A percentile compares a stretch with the other conserved stretches of the same genome.
Evolutionary conservation across 23 tunicate genomes (phyloP).

Genomic region (Halocynthia aurantium): DNA sequence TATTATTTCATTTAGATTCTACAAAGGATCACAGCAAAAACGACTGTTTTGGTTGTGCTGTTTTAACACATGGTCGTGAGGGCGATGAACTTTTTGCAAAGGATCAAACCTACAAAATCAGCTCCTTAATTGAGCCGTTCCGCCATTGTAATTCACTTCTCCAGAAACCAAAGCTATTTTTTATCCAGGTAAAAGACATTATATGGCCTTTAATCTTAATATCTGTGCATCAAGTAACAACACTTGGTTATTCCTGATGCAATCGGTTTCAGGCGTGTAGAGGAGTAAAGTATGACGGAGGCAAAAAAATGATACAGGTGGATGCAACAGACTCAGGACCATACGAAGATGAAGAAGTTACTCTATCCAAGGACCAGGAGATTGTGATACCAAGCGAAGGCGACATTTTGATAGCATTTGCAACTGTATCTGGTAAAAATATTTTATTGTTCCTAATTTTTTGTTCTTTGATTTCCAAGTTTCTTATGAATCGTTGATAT

Average conservation of each 20-base stretch:
- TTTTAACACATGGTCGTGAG: neutral
- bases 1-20: neutral
- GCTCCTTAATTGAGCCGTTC: neutral
- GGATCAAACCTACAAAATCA: neutral
- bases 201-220: too few species aligned
- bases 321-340: too few species aligned
- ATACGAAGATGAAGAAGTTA: too few species aligned
- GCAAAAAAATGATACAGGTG: neutral
- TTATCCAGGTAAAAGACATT: neutral
- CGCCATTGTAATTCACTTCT: neutral
- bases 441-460: too few species aligned
- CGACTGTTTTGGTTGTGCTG: conserved; percentile 4
- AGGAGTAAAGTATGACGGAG: conserved; percentile 21
- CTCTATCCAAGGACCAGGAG: too few species aligned
- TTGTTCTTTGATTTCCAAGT: too few species aligned
- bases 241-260: too few species aligned
- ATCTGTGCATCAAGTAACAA: too few species aligned
- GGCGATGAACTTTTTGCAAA: neutral
- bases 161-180: neutral
- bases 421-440: conserved; percentile 39
- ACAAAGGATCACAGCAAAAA: neutral
- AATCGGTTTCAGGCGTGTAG: conserved; percentile 29
- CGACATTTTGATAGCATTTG: conserved; percentile 43
- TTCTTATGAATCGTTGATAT: too few species aligned
- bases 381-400: conserved; percentile 38